A percentile compares a stretch with the other conserved stretches of the same genome.
phyloP scores from a whole-genome alignment of 1,140 invertebrate genomes.

The Drosophila grimshawi region DNA sequence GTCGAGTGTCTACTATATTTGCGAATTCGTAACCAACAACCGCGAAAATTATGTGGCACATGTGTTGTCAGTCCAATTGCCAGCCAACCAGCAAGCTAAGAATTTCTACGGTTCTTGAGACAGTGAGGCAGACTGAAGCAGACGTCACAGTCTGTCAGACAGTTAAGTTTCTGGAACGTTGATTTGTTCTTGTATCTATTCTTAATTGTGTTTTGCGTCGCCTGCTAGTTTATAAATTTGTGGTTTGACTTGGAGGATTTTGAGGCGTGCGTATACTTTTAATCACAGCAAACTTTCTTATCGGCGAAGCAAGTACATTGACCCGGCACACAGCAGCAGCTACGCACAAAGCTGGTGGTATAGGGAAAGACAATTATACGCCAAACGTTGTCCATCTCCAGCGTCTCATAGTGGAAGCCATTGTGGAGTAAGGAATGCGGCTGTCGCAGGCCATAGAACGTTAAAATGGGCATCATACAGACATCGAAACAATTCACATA shows the following conservation, averaged over 20 bases:
- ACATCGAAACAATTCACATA: constrained; percentile 64
- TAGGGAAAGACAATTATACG: constrained; percentile 63
- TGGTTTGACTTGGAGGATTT: not conserved
- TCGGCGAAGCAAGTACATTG: constrained; percentile 38
- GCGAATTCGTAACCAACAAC: constrained; percentile 49
- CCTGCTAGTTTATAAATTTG: not conserved
- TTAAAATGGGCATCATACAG: constrained; percentile 55
- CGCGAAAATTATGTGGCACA: constrained; percentile 70
- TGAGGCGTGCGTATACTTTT: not conserved
- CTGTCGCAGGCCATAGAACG: constrained; percentile 17
- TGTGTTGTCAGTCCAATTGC: constrained; percentile 61
- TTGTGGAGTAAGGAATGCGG: constrained; percentile 25
- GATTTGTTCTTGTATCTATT: not conserved
- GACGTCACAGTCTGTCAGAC: constrained; percentile 14
- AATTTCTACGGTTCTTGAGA: constrained; percentile 12
- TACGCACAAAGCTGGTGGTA: constrained; percentile 12
- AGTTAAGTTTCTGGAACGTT: constrained; percentile 21
- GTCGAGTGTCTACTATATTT: constrained; percentile 27
- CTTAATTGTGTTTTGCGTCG: constrained; percentile 1
- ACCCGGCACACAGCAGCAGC: constrained; percentile 42
- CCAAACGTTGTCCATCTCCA: constrained; percentile 32
- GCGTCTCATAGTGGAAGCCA: constrained; percentile 59
- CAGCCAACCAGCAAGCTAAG: constrained; percentile 5
- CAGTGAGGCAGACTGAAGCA: not conserved
- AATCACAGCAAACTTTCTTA: constrained; percentile 37